Evolutionary conservation across 2,888 invertebrate genomes (phyloP).

Genomic region (Leptopterna dolabrata): DNA sequence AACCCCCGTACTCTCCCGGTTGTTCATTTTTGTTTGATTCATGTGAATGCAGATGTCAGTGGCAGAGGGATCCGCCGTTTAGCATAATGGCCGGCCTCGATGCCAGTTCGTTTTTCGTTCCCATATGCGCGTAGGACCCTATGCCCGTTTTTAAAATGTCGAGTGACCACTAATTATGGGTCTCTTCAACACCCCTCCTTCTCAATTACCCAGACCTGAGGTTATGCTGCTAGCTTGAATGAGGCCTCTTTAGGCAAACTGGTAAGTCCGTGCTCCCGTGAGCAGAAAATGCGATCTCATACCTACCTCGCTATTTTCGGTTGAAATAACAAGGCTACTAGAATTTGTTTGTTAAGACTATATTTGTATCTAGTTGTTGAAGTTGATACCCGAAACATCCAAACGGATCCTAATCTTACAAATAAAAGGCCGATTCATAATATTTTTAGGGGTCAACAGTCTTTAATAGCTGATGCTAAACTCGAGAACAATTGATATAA

Average conservation of each 20-base stretch:
- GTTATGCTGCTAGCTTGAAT: not conserved
- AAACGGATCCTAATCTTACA: too few relatives aligned
- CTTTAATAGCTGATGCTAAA: too few relatives aligned
- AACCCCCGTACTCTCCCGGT: not conserved
- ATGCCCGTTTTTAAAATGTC: conserved; percentile 22
- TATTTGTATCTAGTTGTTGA: too few relatives aligned
- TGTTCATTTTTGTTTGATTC: conserved; percentile 38
- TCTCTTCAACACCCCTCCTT: not conserved
- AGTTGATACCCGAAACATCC: too few relatives aligned
- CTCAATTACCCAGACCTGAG: not conserved
- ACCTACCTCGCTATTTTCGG: too few relatives aligned
- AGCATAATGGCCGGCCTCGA: conserved; percentile 28
- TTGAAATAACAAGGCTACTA: too few relatives aligned
- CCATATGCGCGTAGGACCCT: not conserved
- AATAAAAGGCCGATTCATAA: too few relatives aligned
- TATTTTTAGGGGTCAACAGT: too few relatives aligned
- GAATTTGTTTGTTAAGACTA: too few relatives aligned
- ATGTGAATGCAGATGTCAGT: conserved; percentile 27
- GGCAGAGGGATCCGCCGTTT: conserved; percentile 18
- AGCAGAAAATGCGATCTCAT: not conserved
- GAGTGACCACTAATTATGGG: conserved; percentile 46
- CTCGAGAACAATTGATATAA: too few relatives aligned
- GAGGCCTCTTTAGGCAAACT: not conserved
- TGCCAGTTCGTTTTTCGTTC: not conserved
- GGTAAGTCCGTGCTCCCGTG: not conserved